These are phyloP conservation scores for Thinocorus orbignyianus DNA, from an alignment of 2,113 vertebrate species.

Conservation along the genomic window DNA sequence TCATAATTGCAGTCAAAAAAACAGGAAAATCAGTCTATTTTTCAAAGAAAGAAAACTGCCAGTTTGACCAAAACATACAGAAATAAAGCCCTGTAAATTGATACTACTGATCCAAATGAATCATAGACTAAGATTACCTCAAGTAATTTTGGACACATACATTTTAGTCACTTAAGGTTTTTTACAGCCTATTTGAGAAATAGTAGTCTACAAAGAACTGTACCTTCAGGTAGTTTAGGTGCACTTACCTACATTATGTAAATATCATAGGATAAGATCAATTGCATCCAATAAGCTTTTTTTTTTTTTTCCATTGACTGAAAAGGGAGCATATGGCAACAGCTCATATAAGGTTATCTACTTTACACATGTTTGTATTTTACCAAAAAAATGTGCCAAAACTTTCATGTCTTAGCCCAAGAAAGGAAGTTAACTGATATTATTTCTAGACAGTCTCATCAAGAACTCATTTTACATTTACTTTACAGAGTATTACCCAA, in stretches of 20 bases:
- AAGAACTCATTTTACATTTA: background rate
- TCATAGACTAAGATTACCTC: background rate
- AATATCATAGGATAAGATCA: background rate
- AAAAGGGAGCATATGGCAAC: background rate
- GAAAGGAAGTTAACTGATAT: background rate
- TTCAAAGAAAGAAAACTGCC: background rate
- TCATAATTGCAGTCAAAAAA: background rate
- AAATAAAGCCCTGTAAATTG: background rate
- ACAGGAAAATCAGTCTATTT: background rate
- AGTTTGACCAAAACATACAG: background rate
- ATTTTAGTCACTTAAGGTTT: background rate
- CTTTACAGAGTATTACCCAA: background rate
- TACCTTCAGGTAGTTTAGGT: background rate
- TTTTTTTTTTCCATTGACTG: background rate
- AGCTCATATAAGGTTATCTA: background rate
- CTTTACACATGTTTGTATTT: background rate
- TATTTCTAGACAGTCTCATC: background rate
- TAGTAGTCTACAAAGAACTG: background rate
- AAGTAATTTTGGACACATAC: background rate
- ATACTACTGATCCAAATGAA: background rate
- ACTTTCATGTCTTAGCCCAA: background rate
- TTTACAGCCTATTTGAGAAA: background rate
- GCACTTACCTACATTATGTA: background rate
- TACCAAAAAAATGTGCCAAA: fast-evolving
- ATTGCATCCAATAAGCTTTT: background rate